Evolutionary conservation across 2,888 invertebrate species (phyloP).

Genomic region (Serripes groenlandicus): DNA sequence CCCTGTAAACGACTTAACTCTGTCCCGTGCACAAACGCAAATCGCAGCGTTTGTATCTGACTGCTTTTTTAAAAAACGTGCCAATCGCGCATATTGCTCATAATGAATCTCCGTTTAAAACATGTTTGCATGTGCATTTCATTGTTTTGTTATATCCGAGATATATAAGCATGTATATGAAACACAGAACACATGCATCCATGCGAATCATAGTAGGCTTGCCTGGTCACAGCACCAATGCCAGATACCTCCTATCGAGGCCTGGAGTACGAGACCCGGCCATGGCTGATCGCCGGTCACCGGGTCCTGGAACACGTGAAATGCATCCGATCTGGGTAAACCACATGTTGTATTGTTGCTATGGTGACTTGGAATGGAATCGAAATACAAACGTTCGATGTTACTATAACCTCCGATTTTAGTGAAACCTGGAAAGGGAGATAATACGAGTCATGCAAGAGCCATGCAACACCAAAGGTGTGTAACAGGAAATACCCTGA

Average conservation of each 20-base stretch:
- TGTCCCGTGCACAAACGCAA: no score
- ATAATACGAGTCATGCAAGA: background rate
- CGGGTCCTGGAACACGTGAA: slow-evolving; percentile 75
- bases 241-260: slow-evolving; percentile 75
- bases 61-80: no score
- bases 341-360: slow-evolving; percentile 72
- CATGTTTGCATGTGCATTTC: no score
- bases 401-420: slow-evolving; percentile 73
- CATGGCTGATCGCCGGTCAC: slow-evolving; percentile 74
- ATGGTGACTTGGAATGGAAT: slow-evolving; percentile 61
- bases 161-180: no score
- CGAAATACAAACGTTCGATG: slow-evolving; percentile 65
- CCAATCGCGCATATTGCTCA: no score
- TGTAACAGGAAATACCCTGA: no score
- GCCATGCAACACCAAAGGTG: no score
- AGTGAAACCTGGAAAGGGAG: slow-evolving; percentile 58
- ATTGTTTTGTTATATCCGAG: no score
- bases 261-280: slow-evolving; percentile 75
- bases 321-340: slow-evolving; percentile 72
- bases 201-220: background rate
- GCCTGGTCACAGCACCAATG: slow-evolving; percentile 82
- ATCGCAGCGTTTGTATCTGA: no score
- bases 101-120: no score
- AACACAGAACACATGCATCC: no score
- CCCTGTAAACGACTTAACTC: no score